These are phyloP conservation scores for Elmis aenea DNA, from an alignment of 2,888 invertebrate genomes.

Conservation along the genomic window DNA sequence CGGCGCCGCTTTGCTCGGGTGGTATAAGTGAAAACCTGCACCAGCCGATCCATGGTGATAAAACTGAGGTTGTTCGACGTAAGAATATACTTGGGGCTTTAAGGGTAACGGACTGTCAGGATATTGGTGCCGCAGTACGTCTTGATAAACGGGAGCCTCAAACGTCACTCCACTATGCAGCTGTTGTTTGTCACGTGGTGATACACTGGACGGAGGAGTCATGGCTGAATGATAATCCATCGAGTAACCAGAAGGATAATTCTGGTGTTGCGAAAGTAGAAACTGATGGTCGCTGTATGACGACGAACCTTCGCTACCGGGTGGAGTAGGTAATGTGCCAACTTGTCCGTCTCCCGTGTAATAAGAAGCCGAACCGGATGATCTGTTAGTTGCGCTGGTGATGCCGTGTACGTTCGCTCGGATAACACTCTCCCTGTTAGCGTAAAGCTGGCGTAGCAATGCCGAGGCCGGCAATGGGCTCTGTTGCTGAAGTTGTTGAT, in stretches of 20 bases:
- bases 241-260: slow-evolving; percentile 58
- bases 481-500: slow-evolving; percentile 54
- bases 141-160: slow-evolving; percentile 46
- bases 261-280: slow-evolving; percentile 52
- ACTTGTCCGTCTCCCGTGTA: slow-evolving; percentile 56
- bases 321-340: slow-evolving; percentile 82
- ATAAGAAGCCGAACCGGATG: slow-evolving; percentile 41
- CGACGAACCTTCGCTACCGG: slow-evolving; percentile 79
- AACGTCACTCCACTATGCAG: slow-evolving; percentile 50
- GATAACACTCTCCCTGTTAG: slow-evolving; percentile 92
- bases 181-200: slow-evolving; percentile 82
- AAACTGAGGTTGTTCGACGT: slow-evolving; percentile 77
- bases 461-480: slow-evolving; percentile 80
- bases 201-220: slow-evolving; percentile 96
- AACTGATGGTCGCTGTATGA: slow-evolving; percentile 65
- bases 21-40: slow-evolving; percentile 87
- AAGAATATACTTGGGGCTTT: slow-evolving; percentile 85
- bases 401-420: slow-evolving; percentile 73
- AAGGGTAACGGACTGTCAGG: slow-evolving; percentile 67
- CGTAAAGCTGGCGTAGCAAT: slow-evolving; percentile 82
- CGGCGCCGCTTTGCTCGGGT: slow-evolving; percentile 60
- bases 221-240: slow-evolving; percentile 89
- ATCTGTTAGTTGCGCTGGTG: slow-evolving; percentile 44
- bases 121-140: slow-evolving; percentile 59
- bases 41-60: slow-evolving; percentile 65